Evolutionary conservation across 1,140 invertebrate species (phyloP).

Genomic region (Stegodyphus dumicola): DNA sequence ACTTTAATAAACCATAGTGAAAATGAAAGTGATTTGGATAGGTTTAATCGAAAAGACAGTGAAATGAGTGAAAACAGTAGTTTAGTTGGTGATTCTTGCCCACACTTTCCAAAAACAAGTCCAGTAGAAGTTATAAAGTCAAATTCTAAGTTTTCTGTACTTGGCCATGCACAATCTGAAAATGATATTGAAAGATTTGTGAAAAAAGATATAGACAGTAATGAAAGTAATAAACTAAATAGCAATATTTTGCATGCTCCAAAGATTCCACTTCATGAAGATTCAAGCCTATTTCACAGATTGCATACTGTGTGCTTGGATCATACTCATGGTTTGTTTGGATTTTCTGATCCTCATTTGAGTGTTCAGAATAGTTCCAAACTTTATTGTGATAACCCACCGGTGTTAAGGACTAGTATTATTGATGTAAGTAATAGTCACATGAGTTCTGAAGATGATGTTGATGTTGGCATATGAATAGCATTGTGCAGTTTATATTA

Average conservation of each 20-base stretch:
- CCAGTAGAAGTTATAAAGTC: not conserved
- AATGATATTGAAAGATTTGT: not conserved
- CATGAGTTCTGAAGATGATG: conserved; percentile 51
- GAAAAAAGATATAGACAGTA: not conserved
- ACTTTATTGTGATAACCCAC: conserved; percentile 21
- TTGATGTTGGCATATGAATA: conserved; percentile 53
- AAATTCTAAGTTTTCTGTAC: not conserved
- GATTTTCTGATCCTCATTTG: conserved; percentile 35
- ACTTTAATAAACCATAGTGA: conserved; percentile 47
- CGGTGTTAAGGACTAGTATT: not conserved
- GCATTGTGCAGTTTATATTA: conserved; percentile 57
- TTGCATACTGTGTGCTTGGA: conserved; percentile 41
- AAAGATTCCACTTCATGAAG: not conserved
- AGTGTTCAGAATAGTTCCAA: conserved; percentile 20
- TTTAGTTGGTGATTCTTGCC: conserved; percentile 11
- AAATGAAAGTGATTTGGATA: conserved; percentile 36
- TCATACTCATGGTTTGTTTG: conserved; percentile 15
- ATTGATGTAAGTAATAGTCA: conserved; percentile 17
- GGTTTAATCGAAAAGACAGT: conserved; percentile 20
- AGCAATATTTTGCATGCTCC: not conserved
- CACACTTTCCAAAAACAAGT: not conserved
- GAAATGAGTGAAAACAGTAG: conserved; percentile 10
- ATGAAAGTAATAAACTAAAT: not conserved
- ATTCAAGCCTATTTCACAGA: not conserved
- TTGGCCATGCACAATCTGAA: not conserved